Evolutionary conservation across 2,797 vertebrate genomes (phyloP), one percentile per base, ranked within the genome.

Genomic region (Myripristis jacobus): DNA sequence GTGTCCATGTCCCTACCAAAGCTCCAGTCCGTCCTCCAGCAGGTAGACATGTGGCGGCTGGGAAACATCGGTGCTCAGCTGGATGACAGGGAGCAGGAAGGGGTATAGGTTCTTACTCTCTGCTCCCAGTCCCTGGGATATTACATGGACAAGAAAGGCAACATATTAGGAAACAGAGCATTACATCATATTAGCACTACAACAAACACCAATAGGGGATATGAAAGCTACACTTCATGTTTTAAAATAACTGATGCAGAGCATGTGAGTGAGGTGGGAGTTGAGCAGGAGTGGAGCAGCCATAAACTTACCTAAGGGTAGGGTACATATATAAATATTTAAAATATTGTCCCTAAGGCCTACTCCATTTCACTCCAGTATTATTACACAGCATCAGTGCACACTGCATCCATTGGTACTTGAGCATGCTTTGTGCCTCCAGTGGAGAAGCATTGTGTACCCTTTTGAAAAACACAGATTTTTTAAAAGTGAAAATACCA

Each of bases 41-140:
- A 99, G 94, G 90, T 99, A 99, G 47, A 99, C 96, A 76, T 99
- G 97, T 7, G 97, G 98, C 9, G 97, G 97, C 85, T 98, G 96
- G 11, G 95, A 96, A 79, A 99, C 97, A 78, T 99, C 97, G 8
- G 97, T 99, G 92, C 98, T 99, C 87, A 99, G 94, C 63, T 99
- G 97, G 92, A 99, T 98, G 87, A 99, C 94, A 61, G 98, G 98
- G 77, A 99, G 95, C 19, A 99, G 95, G 90, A 99, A 99, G 73
- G 96, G 94, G 83, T 99, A 98, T 52, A 99, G 94, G 92, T 97
- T 98, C 92, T 95, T 97, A 90, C 97, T 97, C 84, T 98, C 96
- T 75, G 96, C 94, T 83, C 97, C 97, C 65, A 99, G 91, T 76
- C 97, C 98, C 97, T 99, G 83, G 25, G 36, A 83, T 53, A 81